phyloP scores from a whole-genome alignment of 2,113 vertebrate genomes.

The Lethenteron reissneri region DNA sequence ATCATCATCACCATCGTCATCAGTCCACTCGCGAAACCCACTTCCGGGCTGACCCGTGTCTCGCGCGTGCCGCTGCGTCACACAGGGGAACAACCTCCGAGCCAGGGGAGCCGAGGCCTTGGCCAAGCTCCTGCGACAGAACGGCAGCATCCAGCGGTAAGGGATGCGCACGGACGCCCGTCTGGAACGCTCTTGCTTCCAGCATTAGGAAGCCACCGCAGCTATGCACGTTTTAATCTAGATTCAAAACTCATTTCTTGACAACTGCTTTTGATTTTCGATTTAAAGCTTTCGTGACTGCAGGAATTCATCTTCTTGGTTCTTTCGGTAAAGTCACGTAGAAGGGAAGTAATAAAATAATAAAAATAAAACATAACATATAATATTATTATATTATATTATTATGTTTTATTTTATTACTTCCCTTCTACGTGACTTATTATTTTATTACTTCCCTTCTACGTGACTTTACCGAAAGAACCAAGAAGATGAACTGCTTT shows the following conservation, averaged over 20 bases:
- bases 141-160: conserved; percentile 54
- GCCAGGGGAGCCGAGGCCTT: conserved; percentile 39
- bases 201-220: neutral
- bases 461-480: too few relatives aligned
- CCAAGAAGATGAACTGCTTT: neutral
- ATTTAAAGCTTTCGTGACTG: neutral
- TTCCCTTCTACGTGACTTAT: too few relatives aligned
- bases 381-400: too few relatives aligned
- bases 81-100: conserved; percentile 70
- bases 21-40: neutral
- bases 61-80: neutral
- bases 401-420: too few relatives aligned
- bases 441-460: too few relatives aligned
- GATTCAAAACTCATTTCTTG: neutral
- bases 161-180: conserved; percentile 8
- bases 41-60: neutral
- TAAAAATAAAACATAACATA: too few relatives aligned
- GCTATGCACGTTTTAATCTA: neutral
- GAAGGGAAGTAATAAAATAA: too few relatives aligned
- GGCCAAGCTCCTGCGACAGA: conserved; percentile 48
- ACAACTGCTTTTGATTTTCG: neutral
- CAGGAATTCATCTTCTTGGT: too few relatives aligned
- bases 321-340: too few relatives aligned
- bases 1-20: neutral
- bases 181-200: conserved; percentile 1